Evolutionary conservation across 1,140 invertebrate species (phyloP).

Genomic region (Trigoniulus corallinus): DNA sequence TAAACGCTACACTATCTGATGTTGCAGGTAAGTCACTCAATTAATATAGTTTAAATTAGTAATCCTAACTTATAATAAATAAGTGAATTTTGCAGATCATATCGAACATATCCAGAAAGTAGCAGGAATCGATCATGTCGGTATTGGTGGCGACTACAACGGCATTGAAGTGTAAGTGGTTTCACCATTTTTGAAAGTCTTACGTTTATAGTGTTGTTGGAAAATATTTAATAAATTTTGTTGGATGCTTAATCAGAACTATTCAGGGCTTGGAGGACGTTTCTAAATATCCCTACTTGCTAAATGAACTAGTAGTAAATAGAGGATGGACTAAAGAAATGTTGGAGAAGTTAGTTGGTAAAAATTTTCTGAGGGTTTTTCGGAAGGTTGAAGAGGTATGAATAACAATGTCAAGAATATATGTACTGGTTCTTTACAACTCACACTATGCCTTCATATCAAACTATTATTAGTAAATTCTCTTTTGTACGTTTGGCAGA

Average conservation of each 20-base stretch:
- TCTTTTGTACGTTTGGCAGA: too few relatives aligned
- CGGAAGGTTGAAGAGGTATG: slow-evolving; percentile 52
- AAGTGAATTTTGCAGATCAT: slow-evolving; percentile 51
- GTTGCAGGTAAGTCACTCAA: background rate
- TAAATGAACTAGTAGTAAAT: slow-evolving; percentile 52
- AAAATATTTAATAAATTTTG: background rate
- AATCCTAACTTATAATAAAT: background rate
- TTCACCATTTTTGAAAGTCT: background rate
- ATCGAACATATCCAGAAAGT: slow-evolving; percentile 67
- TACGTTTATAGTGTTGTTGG: background rate
- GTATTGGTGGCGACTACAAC: slow-evolving; percentile 71
- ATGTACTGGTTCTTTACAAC: too few relatives aligned
- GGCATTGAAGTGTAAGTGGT: slow-evolving; percentile 75
- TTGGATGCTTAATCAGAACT: slow-evolving; percentile 22
- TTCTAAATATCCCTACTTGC: slow-evolving; percentile 67
- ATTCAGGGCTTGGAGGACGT: slow-evolving; percentile 71
- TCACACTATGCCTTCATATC: too few relatives aligned
- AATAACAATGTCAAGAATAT: too few relatives aligned
- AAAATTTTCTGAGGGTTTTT: slow-evolving; percentile 72
- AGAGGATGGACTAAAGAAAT: slow-evolving; percentile 69
- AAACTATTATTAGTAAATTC: too few relatives aligned
- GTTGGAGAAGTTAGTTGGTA: slow-evolving; percentile 67
- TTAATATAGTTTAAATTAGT: slow-evolving; percentile 2
- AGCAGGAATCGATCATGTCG: slow-evolving; percentile 33
- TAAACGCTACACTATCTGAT: background rate